phyloP scores from a whole-genome alignment of 2,797 vertebrate species.

The Neopelma chrysocephalum region DNA sequence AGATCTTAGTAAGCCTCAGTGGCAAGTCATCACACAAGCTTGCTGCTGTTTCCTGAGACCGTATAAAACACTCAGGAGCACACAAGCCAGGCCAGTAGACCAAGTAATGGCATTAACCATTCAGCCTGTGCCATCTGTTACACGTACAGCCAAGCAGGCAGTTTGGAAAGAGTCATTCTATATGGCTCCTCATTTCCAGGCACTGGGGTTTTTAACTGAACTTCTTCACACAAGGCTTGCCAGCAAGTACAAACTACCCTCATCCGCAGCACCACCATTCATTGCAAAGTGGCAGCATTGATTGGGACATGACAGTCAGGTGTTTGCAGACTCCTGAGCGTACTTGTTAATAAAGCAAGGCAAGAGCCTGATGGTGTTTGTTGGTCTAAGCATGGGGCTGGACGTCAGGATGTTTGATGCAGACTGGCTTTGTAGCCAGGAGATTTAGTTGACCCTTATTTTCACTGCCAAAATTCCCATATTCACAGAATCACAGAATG shows the following conservation, averaged over 20 bases:
- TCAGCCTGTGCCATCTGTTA: not conserved
- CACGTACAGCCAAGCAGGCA: not conserved
- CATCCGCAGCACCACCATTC: not conserved
- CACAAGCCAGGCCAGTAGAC: not conserved
- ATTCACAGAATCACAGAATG: not conserved
- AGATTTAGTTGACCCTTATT: not conserved
- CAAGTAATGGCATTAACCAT: not conserved
- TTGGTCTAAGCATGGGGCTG: not conserved
- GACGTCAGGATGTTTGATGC: fast-evolving
- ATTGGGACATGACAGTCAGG: not conserved
- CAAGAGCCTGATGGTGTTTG: not conserved
- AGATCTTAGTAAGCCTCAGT: not conserved
- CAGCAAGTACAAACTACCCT: not conserved
- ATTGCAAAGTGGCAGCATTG: not conserved
- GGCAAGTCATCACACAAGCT: not conserved
- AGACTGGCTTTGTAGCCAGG: not conserved
- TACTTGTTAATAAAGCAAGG: not conserved
- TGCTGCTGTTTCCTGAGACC: not conserved
- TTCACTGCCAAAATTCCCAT: not conserved
- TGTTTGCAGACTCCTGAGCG: not conserved
- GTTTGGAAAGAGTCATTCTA: not conserved
- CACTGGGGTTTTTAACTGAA: not conserved
- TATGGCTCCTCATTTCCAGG: not conserved
- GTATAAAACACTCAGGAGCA: not conserved
- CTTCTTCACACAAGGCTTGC: not conserved